Conservation (phyloP, 2,113 vertebrate species). For the Okapia johnstoni region DNA sequence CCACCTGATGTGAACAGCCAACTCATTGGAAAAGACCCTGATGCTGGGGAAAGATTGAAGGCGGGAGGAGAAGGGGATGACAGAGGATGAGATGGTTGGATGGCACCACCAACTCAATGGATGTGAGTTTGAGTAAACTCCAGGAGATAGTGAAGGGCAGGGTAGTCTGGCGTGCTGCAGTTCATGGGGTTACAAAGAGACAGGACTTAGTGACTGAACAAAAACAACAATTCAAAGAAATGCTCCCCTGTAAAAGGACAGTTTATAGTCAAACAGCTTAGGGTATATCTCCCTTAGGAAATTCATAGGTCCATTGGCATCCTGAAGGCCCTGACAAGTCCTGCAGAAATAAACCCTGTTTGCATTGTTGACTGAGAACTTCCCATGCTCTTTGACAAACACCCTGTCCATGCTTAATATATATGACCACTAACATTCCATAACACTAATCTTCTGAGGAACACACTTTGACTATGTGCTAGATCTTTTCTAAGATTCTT, state of each 20-base stretch:
- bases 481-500: not conserved
- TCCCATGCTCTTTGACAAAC: not conserved
- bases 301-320: fast-evolving
- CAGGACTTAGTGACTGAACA: not conserved
- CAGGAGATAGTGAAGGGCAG: not conserved
- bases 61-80: not conserved
- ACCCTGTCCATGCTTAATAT: not conserved
- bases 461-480: not conserved
- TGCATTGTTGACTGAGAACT: not conserved
- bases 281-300: not conserved
- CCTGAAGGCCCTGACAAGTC: not conserved
- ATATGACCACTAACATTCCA: not conserved
- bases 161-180: not conserved
- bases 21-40: not conserved
- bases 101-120: not conserved
- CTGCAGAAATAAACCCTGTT: not conserved
- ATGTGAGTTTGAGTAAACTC: not conserved
- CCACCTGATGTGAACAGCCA: not conserved
- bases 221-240: not conserved
- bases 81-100: not conserved
- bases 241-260: not conserved
- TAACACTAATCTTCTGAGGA: not conserved
- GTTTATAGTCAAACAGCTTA: no score
- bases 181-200: not conserved
- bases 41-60: not conserved